A percentile compares a stretch with the other conserved stretches of the same genome.
phyloP scores from a whole-genome alignment of 2,888 invertebrate genomes.

The Craniophora ligustri region DNA sequence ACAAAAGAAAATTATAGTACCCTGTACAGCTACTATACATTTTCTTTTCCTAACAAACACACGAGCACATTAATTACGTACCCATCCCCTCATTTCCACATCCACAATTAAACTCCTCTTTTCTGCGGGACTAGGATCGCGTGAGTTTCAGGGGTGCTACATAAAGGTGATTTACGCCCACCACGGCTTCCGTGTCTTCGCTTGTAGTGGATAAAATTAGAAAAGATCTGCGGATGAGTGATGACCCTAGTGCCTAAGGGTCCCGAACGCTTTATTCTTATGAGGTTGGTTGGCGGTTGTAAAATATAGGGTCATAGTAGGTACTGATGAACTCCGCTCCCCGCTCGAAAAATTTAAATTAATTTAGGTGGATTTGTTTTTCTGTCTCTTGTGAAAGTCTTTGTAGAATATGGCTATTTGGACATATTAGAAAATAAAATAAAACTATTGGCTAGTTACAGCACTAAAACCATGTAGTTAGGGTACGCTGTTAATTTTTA shows the following conservation, averaged over 20 bases:
- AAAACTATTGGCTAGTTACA: too few species aligned
- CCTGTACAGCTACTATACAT: too few species aligned
- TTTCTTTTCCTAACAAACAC: not conserved
- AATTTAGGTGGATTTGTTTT: not conserved
- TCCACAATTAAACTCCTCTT: slow-evolving; percentile 40
- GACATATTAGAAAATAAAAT: too few species aligned
- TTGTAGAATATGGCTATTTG: too few species aligned
- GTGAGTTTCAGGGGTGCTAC: slow-evolving; percentile 64
- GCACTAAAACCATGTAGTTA: too few species aligned
- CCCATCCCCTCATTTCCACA: not conserved
- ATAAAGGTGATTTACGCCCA: slow-evolving; percentile 74
- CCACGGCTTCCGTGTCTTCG: slow-evolving; percentile 60
- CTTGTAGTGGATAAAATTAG: slow-evolving; percentile 71
- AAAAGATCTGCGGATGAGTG: slow-evolving; percentile 67
- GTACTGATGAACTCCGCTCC: not conserved
- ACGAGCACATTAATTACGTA: slow-evolving; percentile 7
- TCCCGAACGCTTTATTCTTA: slow-evolving; percentile 33
- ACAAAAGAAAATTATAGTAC: too few species aligned
- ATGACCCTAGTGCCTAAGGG: slow-evolving; percentile 58
- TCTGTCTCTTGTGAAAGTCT: too few species aligned
- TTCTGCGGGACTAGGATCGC: slow-evolving; percentile 47
- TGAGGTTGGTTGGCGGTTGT: not conserved
- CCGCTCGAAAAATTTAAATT: slow-evolving; percentile 1
- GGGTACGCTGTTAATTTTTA: too few species aligned
- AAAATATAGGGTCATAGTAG: slow-evolving; percentile 13